These are phyloP conservation scores for Sebastes kiyomatsui DNA, from an alignment of 2,797 vertebrate species.

Conservation along the genomic window DNA sequence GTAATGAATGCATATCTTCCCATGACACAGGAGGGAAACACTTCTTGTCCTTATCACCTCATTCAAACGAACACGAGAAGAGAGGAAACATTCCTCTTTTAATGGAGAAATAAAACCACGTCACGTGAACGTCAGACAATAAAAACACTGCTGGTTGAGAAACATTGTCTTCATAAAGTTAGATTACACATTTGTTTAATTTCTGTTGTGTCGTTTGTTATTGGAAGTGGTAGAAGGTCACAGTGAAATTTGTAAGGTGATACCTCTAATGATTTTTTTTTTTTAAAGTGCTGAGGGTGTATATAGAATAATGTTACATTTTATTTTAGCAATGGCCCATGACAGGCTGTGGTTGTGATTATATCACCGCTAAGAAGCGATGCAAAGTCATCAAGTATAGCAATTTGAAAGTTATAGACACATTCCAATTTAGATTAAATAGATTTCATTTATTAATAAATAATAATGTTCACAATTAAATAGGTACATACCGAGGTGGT, in stretches of 20 bases:
- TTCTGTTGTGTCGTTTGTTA: background rate
- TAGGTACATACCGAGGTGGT: too few species aligned
- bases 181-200: background rate
- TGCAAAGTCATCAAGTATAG: too few species aligned
- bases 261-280: background rate
- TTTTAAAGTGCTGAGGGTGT: background rate
- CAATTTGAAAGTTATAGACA: too few species aligned
- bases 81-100: constrained; percentile 21
- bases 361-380: too few species aligned
- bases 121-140: background rate
- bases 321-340: too few species aligned
- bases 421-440: too few species aligned
- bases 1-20: constrained; percentile 31
- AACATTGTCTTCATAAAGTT: background rate
- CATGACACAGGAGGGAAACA: constrained; percentile 20
- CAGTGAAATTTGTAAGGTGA: background rate
- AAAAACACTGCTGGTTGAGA: background rate
- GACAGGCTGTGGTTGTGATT: too few species aligned
- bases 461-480: too few species aligned
- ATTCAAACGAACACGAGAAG: background rate
- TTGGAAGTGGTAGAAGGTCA: background rate
- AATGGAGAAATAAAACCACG: background rate
- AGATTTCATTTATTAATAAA: too few species aligned
- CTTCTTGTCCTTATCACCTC: constrained; percentile 16
- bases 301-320: background rate